Evolutionary conservation across 2,797 vertebrate genomes (phyloP).

Genomic region (Poecile montanus): DNA sequence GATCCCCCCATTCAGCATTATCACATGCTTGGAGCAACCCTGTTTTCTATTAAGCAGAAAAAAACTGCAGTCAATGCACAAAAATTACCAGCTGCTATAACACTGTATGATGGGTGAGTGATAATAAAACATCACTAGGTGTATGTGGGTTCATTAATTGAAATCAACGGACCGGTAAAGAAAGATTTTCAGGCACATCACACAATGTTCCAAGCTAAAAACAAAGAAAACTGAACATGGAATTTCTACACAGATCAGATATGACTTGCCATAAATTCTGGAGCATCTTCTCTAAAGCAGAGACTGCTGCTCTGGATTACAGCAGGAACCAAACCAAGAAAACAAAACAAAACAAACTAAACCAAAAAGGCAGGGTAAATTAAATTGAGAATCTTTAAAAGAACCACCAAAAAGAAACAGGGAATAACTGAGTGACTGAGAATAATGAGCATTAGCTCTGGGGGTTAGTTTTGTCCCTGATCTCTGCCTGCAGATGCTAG

Average conservation of each 20-base stretch:
- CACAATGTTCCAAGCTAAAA: not conserved
- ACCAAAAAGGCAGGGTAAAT: not conserved
- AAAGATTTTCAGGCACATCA: not conserved
- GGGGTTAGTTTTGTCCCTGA: not conserved
- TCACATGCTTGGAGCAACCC: constrained; percentile 47
- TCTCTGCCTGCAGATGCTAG: not conserved
- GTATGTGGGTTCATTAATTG: not conserved
- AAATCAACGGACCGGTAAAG: not conserved
- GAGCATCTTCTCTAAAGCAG: not conserved
- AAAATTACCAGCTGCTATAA: constrained; percentile 47
- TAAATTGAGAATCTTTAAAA: not conserved
- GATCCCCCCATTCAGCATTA: constrained; percentile 49
- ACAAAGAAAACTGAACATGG: not conserved
- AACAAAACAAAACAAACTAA: not conserved
- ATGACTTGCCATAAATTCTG: not conserved
- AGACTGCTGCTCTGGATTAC: not conserved
- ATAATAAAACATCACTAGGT: constrained; percentile 36
- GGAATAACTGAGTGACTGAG: not conserved
- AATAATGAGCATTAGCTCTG: not conserved
- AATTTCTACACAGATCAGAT: not conserved
- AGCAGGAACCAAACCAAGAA: not conserved
- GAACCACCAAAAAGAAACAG: not conserved
- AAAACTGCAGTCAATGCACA: constrained; percentile 30
- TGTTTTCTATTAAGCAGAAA: constrained; percentile 57
- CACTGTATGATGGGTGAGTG: not conserved